Percentiles rank a stretch among this genome's conserved stretches.
Conservation (phyloP, 2,888 invertebrate species). For the Pterobdella sp. region DNA sequence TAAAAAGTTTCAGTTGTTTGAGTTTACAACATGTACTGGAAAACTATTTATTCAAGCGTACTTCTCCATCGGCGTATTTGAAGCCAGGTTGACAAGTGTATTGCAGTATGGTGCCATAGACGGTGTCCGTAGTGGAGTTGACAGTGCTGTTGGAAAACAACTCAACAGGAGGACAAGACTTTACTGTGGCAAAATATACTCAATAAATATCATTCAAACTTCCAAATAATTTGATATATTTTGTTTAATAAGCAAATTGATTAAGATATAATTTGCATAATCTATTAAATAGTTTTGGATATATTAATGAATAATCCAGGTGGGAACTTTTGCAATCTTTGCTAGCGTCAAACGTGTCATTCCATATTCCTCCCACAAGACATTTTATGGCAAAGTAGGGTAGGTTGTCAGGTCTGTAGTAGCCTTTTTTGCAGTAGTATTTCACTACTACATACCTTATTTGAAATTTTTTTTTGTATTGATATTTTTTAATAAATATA, state of each 20-base stretch:
- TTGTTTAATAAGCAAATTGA: too few species aligned
- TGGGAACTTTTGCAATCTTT: constrained; percentile 30
- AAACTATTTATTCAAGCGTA: not conserved
- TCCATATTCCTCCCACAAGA: constrained; percentile 33
- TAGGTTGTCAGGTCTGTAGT: constrained; percentile 33
- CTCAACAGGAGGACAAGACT: constrained; percentile 30
- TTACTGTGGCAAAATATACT: constrained; percentile 31
- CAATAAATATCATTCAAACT: too few species aligned
- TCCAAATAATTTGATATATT: too few species aligned
- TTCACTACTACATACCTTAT: constrained; percentile 30
- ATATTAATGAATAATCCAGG: not conserved
- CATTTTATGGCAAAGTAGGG: constrained; percentile 30
- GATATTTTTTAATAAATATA: not conserved
- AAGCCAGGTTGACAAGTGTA: constrained; percentile 35
- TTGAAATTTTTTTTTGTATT: not conserved
- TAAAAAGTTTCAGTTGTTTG: too few species aligned
- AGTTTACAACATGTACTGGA: too few species aligned
- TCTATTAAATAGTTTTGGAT: too few species aligned
- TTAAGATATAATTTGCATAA: too few species aligned
- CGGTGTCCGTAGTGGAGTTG: constrained; percentile 26
- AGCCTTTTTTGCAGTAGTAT: constrained; percentile 34
- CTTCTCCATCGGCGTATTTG: constrained; percentile 31
- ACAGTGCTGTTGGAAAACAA: constrained; percentile 27
- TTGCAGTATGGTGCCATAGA: constrained; percentile 32
- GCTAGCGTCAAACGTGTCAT: constrained; percentile 22